Evolutionary conservation across 1,140 invertebrate genomes (phyloP), one percentile per base, ranked within the genome.

Genomic region (Drosophila rhopaloa): DNA sequence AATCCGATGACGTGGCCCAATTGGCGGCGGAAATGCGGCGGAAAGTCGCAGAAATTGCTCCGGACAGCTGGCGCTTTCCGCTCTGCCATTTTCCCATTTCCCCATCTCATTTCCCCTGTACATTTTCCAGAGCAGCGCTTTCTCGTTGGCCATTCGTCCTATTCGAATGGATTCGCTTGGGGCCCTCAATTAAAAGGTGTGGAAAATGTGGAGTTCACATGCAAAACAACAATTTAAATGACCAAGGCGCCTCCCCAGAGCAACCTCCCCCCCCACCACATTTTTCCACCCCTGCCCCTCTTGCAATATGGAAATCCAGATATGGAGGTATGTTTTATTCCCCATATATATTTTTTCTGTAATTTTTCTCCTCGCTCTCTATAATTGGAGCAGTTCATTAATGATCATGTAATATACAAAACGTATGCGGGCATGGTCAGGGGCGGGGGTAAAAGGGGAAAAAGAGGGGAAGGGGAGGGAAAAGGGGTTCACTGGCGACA

Each of bases 301-400:
- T 9, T 7, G 29, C 47, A 73, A 81, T 76, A 61, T 63, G 72
- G 44, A 71, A 80, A 70, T 70, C 48, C 55, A 76, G 61, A 51
- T 66, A 62, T 70, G 46, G 51, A 43, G 63, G 54, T 46, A 81
- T 81, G 78, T 62, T 43, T 43, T 48, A 27, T 38, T 60, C 44
- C 41, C 19, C 37, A 29, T 41, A 11, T 54, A 24, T 19, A 32
- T 29, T 32, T 71, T 71, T 71, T 59, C 56, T 60, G 29, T 57
- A 51, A 41, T 67, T 60, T 57, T 66, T 41, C 9, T 58, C 50
- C 14, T 59, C 57, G 57, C 76, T 67, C 68, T 60, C 60, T 79
- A 68, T 85, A 80, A 85, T 78, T 85, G 81, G 73, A 67, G 63
- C 77, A 85, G 83, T 84, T 85, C 57, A 80, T 84, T 81, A 85